A percentile compares a stretch with the other conserved stretches of the same genome.
These are phyloP conservation scores for Harpagus bidentatus DNA, from an alignment of 2,113 vertebrate genomes.

Conservation along the genomic window DNA sequence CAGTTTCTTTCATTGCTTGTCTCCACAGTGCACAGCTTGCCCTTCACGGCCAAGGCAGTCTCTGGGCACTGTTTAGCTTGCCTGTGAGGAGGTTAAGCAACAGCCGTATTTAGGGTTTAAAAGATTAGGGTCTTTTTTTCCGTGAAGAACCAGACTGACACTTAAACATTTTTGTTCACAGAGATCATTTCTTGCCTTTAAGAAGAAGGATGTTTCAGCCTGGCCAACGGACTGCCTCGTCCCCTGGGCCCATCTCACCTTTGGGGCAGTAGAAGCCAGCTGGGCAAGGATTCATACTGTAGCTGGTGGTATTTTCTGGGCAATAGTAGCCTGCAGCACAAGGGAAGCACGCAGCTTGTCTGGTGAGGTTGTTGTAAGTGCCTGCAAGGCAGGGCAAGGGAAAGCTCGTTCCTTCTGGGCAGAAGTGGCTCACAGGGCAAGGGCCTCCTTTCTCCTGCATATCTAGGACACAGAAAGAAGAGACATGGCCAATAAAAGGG, in stretches of 20 bases:
- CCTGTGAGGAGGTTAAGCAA: neutral
- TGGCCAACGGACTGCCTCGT: neutral
- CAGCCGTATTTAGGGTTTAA: neutral
- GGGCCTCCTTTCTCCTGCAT: conserved; percentile 62
- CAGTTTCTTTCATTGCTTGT: neutral
- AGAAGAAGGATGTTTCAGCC: neutral
- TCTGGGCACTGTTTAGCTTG: neutral
- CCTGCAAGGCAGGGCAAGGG: conserved; percentile 83
- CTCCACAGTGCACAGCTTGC: neutral
- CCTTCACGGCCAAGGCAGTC: neutral
- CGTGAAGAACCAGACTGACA: neutral
- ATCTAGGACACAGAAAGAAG: conserved; percentile 17
- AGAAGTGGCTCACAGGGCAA: conserved; percentile 87
- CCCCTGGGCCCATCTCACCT: conserved; percentile 66
- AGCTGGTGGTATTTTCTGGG: conserved; percentile 80
- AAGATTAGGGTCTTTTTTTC: neutral
- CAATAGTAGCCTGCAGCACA: conserved; percentile 90
- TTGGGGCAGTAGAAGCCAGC: conserved; percentile 92
- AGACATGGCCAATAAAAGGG: neutral
- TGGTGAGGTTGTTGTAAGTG: conserved; percentile 83
- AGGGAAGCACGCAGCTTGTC: conserved; percentile 78
- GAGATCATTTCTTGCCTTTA: neutral
- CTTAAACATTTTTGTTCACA: neutral
- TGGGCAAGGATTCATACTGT: conserved; percentile 77
- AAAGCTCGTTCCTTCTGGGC: conserved; percentile 74